phyloP scores from a whole-genome alignment of 2,888 invertebrate species.

The Amphipoea oculea region DNA sequence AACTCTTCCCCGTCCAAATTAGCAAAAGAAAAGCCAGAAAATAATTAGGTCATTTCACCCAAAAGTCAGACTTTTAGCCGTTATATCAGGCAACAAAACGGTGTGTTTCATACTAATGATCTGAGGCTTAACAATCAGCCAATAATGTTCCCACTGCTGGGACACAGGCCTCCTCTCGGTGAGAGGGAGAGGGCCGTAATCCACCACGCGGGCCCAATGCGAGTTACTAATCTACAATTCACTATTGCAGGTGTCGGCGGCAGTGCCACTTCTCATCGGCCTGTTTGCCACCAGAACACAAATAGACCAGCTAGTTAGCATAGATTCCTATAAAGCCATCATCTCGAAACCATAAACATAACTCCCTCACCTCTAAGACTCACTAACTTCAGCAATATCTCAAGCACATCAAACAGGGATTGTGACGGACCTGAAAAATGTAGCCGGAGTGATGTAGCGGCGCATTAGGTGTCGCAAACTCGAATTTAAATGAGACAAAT shows the following conservation, averaged over 20 bases:
- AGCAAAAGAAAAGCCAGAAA: not conserved
- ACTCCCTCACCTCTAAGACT: not conserved
- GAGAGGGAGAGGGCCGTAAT: too few relatives aligned
- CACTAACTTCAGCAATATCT: constrained; percentile 46
- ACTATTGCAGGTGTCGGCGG: not conserved
- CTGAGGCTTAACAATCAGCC: not conserved
- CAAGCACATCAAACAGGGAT: constrained; percentile 67
- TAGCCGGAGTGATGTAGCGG: constrained; percentile 73
- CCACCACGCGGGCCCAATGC: too few relatives aligned
- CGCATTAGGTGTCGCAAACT: constrained; percentile 84
- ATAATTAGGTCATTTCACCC: not conserved
- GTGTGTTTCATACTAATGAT: not conserved
- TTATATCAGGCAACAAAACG: not conserved
- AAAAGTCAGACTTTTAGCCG: not conserved
- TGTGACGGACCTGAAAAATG: constrained; percentile 78
- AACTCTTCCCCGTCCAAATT: not conserved
- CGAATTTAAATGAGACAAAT: constrained; percentile 88
- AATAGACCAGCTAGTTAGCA: not conserved
- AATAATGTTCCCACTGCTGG: too few relatives aligned
- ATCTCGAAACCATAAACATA: not conserved
- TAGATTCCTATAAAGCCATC: not conserved
- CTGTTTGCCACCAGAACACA: not conserved
- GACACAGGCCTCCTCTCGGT: too few relatives aligned
- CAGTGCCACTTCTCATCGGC: not conserved
- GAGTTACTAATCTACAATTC: not conserved